phyloP scores from a whole-genome alignment of 2,888 invertebrate species.

The Endomychus coccineus region DNA sequence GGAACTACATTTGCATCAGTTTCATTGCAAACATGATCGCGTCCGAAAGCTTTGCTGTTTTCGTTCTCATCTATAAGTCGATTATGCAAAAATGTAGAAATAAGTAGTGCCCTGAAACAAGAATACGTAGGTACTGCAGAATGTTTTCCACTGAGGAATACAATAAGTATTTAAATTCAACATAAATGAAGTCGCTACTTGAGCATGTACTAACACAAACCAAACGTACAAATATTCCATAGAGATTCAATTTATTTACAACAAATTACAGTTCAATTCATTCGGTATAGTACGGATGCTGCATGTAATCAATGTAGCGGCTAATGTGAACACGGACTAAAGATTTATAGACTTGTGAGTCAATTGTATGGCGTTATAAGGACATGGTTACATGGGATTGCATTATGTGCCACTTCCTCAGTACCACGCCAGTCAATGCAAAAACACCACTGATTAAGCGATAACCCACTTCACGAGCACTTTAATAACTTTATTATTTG shows the following conservation, averaged over 20 bases:
- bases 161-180: too few species aligned
- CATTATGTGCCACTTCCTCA: slow-evolving; percentile 33
- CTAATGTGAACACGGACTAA: slow-evolving; percentile 39
- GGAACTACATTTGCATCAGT: too few species aligned
- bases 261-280: slow-evolving; percentile 30
- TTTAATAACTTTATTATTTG: slow-evolving; percentile 25
- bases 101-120: too few species aligned
- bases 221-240: too few species aligned
- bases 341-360: slow-evolving; percentile 43
- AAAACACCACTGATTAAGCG: slow-evolving; percentile 23
- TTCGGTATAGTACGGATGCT: slow-evolving; percentile 34
- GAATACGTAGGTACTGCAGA: too few species aligned
- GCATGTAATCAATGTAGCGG: slow-evolving; percentile 43
- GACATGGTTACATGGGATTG: slow-evolving; percentile 30
- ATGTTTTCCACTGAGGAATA: too few species aligned
- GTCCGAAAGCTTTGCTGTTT: too few species aligned
- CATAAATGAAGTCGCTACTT: too few species aligned
- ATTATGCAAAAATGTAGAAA: too few species aligned
- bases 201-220: too few species aligned
- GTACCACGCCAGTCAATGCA: slow-evolving; percentile 27
- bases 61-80: too few species aligned
- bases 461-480: slow-evolving; percentile 18
- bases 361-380: slow-evolving; percentile 38
- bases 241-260: slow-evolving; percentile 24
- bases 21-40: too few species aligned